phyloP scores from a whole-genome alignment of 2,888 invertebrate species.

The Caenorhabditis panamensis region DNA sequence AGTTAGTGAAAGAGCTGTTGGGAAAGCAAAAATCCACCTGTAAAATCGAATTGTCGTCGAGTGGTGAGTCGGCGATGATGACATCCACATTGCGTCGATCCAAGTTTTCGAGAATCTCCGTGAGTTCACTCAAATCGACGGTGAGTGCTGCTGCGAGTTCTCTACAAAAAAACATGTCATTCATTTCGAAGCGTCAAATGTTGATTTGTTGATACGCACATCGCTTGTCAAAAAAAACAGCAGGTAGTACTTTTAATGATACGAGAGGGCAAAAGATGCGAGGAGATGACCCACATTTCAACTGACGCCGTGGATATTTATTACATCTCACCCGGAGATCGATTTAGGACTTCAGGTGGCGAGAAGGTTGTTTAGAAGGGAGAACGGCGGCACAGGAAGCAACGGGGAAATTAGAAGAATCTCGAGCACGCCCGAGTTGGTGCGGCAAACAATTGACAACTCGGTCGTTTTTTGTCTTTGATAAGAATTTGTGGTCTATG shows the following conservation, averaged over 20 bases:
- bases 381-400: neutral
- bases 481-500: neutral
- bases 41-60: constrained; percentile 60
- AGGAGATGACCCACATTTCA: constrained; percentile 32
- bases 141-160: constrained; percentile 67
- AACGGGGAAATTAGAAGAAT: neutral
- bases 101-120: constrained; percentile 64
- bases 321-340: neutral
- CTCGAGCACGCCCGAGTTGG: neutral
- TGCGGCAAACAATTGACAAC: neutral
- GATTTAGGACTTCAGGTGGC: neutral
- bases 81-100: constrained; percentile 65
- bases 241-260: neutral
- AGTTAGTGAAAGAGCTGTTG: too few relatives aligned
- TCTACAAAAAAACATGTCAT: constrained; percentile 46
- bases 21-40: constrained; percentile 51
- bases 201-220: neutral
- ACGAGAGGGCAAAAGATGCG: constrained; percentile 13
- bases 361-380: neutral
- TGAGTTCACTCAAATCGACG: constrained; percentile 65
- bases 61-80: constrained; percentile 60
- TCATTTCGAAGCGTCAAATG: too few relatives aligned
- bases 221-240: neutral
- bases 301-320: neutral
- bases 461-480: constrained; percentile 7